Evolutionary conservation across 2,888 invertebrate species (phyloP), one percentile per base, ranked within the genome.

Genomic region (Drosophila kambysellisi): DNA sequence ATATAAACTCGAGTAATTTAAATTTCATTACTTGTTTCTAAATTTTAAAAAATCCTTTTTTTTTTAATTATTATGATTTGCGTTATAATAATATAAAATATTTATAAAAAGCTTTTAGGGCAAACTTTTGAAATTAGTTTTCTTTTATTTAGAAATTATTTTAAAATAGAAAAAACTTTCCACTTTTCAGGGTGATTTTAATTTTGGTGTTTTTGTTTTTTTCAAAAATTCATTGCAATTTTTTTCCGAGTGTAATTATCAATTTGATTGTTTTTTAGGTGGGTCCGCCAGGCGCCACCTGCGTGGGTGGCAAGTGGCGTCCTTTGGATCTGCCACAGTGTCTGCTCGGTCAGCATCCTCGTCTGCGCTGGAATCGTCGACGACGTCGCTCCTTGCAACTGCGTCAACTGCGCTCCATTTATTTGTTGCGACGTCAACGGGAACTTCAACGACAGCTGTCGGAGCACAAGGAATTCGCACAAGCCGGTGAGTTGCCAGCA

Each of bases 261-360:
- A 46, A 15, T 29, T 46, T 8, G 25, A 4, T 54, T 54, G 17
- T 12, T 4, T 25, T 30, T 7, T 17, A 84, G 84, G 96, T 96
- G 80, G 99, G 99, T 2, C 96, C 98, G 0, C 97, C 97, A 0
- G 98, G 98, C 2, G 98, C 99, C 0, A 99, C 99, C 0, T 99
- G 99, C 87, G 95, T 99, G 33, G 97, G 98, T 9, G 99, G 99
- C 0, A 95, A 95, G 71, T 99, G 99, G 99, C 97, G 98, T 76
- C 99, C 99, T 0, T 95, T 95, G 78, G 96, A 97, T 83, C 92
- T 98, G 56, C 98, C 98, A 0, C 96, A 95, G 87, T 98, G 98
- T 89, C 94, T 96, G 1, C 95, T 96, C 0, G 98, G 97, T 8
- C 97, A 97, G 90, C 98, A 98, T 93, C 98, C 98, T 0, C 94